Conservation (phyloP, 2,888 invertebrate genomes). For the Axea sp. region DNA sequence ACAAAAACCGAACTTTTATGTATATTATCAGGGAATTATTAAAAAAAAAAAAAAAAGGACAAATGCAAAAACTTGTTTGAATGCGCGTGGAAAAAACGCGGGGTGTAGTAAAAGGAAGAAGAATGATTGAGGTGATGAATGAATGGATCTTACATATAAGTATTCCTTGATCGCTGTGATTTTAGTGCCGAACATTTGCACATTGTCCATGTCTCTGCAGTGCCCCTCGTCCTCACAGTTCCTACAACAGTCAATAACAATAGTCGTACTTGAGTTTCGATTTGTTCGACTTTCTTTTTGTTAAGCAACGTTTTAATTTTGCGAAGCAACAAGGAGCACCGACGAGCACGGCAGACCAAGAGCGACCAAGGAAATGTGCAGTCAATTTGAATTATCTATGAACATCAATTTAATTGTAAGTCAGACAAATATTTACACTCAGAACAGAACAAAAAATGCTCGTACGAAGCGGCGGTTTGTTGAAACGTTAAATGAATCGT, state of each 20-base stretch:
- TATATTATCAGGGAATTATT: no score
- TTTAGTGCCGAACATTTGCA: slow-evolving; percentile 79
- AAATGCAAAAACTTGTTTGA: no score
- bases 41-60: not conserved
- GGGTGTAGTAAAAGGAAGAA: slow-evolving; percentile 47
- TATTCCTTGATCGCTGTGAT: slow-evolving; percentile 79
- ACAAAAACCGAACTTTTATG: no score
- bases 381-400: no score
- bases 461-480: no score
- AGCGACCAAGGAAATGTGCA: slow-evolving; percentile 76
- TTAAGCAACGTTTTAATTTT: slow-evolving; percentile 44
- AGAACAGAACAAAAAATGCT: no score
- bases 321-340: slow-evolving; percentile 68
- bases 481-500: no score
- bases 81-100: no score
- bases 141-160: slow-evolving; percentile 77
- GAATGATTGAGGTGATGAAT: slow-evolving; percentile 59
- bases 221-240: slow-evolving; percentile 75
- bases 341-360: slow-evolving; percentile 70
- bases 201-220: slow-evolving; percentile 79
- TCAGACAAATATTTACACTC: no score
- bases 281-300: slow-evolving; percentile 48
- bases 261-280: slow-evolving; percentile 74
- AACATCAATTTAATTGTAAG: no score
- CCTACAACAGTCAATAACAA: slow-evolving; percentile 79